Conservation (phyloP, 2,113 vertebrate genomes). For the Cebidichthys violaceus region DNA sequence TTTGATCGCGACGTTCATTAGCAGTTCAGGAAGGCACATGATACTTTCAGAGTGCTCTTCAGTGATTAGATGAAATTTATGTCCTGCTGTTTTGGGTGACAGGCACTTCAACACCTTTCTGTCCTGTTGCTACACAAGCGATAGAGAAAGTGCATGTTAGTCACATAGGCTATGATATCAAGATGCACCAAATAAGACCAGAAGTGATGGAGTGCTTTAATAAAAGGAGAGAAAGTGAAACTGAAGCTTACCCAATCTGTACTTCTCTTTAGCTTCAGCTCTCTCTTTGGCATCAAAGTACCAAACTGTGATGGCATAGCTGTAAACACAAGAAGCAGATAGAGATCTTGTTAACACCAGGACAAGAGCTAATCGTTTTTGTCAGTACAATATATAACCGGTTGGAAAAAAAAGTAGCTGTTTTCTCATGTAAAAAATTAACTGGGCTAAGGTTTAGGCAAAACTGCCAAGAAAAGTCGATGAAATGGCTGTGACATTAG, state of each 20-base stretch:
- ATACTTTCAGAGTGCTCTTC: conserved; percentile 57
- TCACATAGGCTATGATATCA: neutral
- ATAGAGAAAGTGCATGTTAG: conserved; percentile 38
- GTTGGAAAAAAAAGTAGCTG: neutral
- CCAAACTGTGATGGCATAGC: conserved; percentile 96
- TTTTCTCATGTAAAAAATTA: neutral
- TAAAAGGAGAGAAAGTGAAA: neutral
- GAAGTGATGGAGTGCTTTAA: neutral
- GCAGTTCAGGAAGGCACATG: conserved; percentile 72
- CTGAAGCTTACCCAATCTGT: conserved; percentile 84
- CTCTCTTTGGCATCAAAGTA: conserved; percentile 95
- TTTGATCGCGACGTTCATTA: conserved; percentile 44
- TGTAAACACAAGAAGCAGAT: conserved; percentile 63
- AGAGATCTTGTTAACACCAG: conserved; percentile 1
- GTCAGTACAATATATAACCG: neutral
- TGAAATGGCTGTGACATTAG: neutral
- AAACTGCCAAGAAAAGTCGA: neutral
- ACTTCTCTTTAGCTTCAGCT: conserved; percentile 91
- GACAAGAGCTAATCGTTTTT: neutral
- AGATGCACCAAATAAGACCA: neutral
- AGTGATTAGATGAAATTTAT: conserved; percentile 69
- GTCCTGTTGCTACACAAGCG: conserved; percentile 82
- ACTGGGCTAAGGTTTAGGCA: neutral
- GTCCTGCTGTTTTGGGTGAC: conserved; percentile 84
- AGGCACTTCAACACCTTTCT: conserved; percentile 87